Base-by-base conservation (phyloP, 2,797 vertebrate genomes). In the Pristis pectinata region DNA sequence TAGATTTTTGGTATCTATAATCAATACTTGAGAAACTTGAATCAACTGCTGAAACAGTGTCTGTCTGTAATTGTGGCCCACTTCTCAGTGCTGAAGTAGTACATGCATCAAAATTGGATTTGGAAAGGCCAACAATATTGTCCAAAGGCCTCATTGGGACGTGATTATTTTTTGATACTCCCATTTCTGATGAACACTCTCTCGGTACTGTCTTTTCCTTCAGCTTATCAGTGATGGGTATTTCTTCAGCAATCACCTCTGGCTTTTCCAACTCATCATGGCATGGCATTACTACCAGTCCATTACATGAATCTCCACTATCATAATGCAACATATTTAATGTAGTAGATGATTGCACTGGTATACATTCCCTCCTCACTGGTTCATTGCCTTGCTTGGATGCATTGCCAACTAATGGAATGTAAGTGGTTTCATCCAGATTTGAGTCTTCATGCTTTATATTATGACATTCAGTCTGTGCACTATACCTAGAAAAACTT, bases 391-490 rank as follows among this genome's bases (percentile, higher is more conserved):
- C 96, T 13, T 95, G 96, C 95, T 96, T 96, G 95, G 95, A 95
- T 56, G 96, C 95, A 83, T 95, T 97, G 95, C 97, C 96, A 56
- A 96, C 96, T 95, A 98, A 67, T 0, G 97, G 97, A 95, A 98
- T 96, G 95, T 98, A 98, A 95, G 97, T 3, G 17, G 97, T 97
- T 85, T 96, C 96, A 95, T 97, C 96, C 94, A 97, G 44, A 24
- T 96, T 96, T 95, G 27, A 96, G 15, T 95, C 96, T 0, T 96
- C 96, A 91, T 95, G 95, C 8, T 96, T 94, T 94, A 96, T 96
- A 41, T 95, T 95, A 95, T 96, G 96, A 89, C 95, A 96, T 61
- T 89, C 95, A 30, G 94, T 79, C 74, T 96, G 96, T 95, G 95
- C 94, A 94, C 93, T 95, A 93, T 95, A 94, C 72, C 96, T 96